phyloP scores from a whole-genome alignment of 1,140 invertebrate species.

The Hermetia illucens region DNA sequence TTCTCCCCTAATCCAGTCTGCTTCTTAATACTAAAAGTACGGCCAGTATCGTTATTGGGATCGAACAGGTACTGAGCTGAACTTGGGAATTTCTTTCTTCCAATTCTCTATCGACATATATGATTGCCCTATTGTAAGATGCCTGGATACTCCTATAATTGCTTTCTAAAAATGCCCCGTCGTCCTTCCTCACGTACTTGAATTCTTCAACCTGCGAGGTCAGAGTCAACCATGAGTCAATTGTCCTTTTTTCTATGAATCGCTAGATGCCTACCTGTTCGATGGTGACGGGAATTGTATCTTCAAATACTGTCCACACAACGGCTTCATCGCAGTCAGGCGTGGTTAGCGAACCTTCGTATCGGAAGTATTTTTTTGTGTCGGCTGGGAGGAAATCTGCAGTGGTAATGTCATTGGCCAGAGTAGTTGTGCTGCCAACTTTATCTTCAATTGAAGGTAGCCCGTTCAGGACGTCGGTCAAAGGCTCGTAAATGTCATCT shows the following conservation, averaged over 20 bases:
- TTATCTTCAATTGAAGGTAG: slow-evolving; percentile 32
- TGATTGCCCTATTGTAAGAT: slow-evolving; percentile 27
- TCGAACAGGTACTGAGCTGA: no score
- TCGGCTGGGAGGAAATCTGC: slow-evolving; percentile 37
- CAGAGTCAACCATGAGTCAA: slow-evolving; percentile 8
- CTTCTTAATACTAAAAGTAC: no score
- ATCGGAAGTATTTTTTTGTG: slow-evolving; percentile 42
- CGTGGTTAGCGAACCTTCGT: slow-evolving; percentile 61
- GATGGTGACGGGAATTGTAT: slow-evolving; percentile 40
- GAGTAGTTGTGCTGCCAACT: slow-evolving; percentile 18
- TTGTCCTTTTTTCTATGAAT: not conserved
- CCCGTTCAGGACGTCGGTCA: slow-evolving; percentile 23
- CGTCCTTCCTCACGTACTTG: slow-evolving; percentile 25
- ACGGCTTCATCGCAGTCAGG: slow-evolving; percentile 57
- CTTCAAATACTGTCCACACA: slow-evolving; percentile 54
- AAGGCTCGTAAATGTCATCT: slow-evolving; percentile 16
- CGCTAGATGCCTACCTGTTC: slow-evolving; percentile 34
- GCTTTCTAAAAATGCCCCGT: slow-evolving; percentile 25
- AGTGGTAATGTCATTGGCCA: slow-evolving; percentile 26
- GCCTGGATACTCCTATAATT: slow-evolving; percentile 32
- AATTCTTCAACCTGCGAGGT: slow-evolving; percentile 28
- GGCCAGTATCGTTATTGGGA: no score
- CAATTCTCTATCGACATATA: no score
- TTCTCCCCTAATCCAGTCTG: no score
- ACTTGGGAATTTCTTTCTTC: no score